A percentile compares a stretch with the other conserved stretches of the same genome.
Evolutionary conservation across 2,113 vertebrate genomes (phyloP).

Genomic region (Odontesthes bonariensis): DNA sequence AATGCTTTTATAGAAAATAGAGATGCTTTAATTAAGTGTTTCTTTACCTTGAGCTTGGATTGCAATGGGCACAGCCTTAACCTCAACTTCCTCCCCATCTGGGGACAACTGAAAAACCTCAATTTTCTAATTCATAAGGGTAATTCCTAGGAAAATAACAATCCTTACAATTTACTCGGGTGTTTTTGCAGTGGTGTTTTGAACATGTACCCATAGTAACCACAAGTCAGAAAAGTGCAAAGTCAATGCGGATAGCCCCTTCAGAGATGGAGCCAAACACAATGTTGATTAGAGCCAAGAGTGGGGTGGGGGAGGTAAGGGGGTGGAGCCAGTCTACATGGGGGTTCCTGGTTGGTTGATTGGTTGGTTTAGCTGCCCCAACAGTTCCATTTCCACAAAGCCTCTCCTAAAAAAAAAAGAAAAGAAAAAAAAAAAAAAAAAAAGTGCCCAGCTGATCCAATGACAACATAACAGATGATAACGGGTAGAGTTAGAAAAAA

Average conservation of each 20-base stretch:
- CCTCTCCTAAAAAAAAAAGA: conserved; percentile 82
- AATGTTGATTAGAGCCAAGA: conserved; percentile 49
- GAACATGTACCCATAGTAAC: conserved; percentile 77
- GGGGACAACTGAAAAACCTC: conserved; percentile 31
- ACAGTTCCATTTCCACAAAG: conserved; percentile 81
- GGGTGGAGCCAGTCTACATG: conserved; percentile 37
- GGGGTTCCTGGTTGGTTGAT: conserved; percentile 64
- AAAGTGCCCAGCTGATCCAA: conserved; percentile 92
- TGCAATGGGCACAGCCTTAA: conserved; percentile 48
- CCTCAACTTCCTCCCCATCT: conserved; percentile 53
- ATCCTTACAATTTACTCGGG: conserved; percentile 65
- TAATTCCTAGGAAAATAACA: conserved; percentile 34
- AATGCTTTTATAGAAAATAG: conserved; percentile 63
- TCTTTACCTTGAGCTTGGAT: conserved; percentile 58
- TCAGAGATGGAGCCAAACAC: conserved; percentile 56
- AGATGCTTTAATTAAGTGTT: conserved; percentile 56
- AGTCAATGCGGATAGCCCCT: conserved; percentile 75
- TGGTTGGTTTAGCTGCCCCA: conserved; percentile 82
- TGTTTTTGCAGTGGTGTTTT: conserved; percentile 59
- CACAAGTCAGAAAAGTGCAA: conserved; percentile 84
- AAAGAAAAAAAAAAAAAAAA: conserved; percentile 49
- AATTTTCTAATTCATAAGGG: conserved; percentile 25
- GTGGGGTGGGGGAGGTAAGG: not conserved
- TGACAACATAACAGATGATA: conserved; percentile 78
- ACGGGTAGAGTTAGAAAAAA: conserved; percentile 64